phyloP scores from a whole-genome alignment of 2,797 vertebrate genomes.

The Enteromius unitaeniatus region DNA sequence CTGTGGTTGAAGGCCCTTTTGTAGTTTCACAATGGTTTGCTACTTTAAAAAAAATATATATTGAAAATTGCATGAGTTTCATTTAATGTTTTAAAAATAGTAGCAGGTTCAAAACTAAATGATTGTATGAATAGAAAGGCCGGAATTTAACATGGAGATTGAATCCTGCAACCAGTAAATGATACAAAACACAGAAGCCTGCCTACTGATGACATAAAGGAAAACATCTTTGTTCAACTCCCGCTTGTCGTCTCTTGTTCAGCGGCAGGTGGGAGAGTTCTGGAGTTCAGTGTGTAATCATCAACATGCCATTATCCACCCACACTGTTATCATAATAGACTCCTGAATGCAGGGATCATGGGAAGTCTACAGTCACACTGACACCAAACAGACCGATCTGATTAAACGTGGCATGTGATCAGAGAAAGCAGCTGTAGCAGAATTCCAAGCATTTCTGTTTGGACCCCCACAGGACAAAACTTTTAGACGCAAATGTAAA shows the following conservation, averaged over 20 bases:
- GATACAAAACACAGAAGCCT: conserved; percentile 28
- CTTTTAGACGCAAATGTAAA: neutral
- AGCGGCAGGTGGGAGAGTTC: conserved; percentile 65
- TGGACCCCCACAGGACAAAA: neutral
- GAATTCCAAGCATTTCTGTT: conserved; percentile 37
- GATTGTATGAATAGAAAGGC: neutral
- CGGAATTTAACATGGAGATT: conserved; percentile 47
- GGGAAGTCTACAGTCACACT: conserved; percentile 16
- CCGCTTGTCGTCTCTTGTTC: conserved; percentile 53
- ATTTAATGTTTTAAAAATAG: neutral
- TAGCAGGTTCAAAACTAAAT: conserved; percentile 11
- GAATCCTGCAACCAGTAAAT: conserved; percentile 62
- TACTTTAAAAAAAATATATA: too few species aligned
- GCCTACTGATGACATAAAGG: conserved; percentile 59
- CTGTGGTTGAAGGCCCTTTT: neutral
- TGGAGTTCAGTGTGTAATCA: conserved; percentile 61
- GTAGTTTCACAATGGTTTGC: too few species aligned
- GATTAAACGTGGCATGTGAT: conserved; percentile 4
- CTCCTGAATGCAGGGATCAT: neutral
- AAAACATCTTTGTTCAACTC: conserved; percentile 65
- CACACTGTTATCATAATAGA: conserved; percentile 42
- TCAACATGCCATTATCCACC: conserved; percentile 63
- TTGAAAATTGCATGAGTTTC: too few species aligned
- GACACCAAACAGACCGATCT: conserved; percentile 26
- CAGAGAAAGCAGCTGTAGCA: neutral